phyloP scores from a whole-genome alignment of 2,797 vertebrate genomes.

The Vireo griseus region DNA sequence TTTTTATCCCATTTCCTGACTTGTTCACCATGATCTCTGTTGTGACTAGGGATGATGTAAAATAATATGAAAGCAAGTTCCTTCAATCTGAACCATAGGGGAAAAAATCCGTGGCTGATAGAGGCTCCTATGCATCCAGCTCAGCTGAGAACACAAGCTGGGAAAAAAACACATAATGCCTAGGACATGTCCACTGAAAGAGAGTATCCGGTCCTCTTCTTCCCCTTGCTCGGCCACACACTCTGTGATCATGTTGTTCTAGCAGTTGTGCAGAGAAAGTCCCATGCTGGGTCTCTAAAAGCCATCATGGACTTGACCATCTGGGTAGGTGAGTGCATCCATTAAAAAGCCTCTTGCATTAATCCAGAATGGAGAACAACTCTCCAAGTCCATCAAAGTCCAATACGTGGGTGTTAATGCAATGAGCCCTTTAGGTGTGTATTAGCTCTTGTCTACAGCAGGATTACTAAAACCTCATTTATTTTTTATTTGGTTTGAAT shows the following conservation, averaged over 20 bases:
- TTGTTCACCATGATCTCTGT: background rate
- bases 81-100: background rate
- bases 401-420: background rate
- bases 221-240: rapidly evolving
- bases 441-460: background rate
- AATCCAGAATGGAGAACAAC: background rate
- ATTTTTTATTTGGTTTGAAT: background rate
- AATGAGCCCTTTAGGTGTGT: background rate
- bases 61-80: background rate
- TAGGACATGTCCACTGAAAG: background rate
- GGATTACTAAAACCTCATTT: background rate
- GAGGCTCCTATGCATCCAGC: background rate
- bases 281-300: background rate
- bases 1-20: background rate
- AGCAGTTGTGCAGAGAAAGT: background rate
- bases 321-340: background rate
- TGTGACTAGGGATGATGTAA: background rate
- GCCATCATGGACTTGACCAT: background rate
- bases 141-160: background rate
- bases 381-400: background rate
- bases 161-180: background rate
- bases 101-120: background rate
- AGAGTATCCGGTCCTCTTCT: background rate
- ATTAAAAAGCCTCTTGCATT: background rate
- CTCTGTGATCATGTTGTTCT: background rate